Conservation (phyloP, 2,888 invertebrate species). For the Cephalotes varians region DNA sequence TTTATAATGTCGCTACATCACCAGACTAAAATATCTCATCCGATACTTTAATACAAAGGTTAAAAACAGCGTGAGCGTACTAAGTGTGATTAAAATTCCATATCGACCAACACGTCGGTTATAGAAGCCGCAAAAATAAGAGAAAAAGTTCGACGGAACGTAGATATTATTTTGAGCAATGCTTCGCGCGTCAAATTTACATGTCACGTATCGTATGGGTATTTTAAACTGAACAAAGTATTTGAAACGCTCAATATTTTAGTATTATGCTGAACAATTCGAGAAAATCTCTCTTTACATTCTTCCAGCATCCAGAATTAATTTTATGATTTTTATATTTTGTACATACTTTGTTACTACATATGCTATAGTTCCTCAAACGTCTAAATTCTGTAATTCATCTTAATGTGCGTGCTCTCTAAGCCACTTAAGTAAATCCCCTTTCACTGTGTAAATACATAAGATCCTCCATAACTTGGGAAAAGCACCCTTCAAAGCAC, state of each 20-base stretch:
- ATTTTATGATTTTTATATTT: neutral
- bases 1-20: neutral
- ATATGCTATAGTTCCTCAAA: neutral
- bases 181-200: constrained; percentile 11
- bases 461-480: constrained; percentile 13
- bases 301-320: neutral
- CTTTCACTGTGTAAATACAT: neutral
- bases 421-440: constrained; percentile 24
- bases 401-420: neutral
- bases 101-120: constrained; percentile 1
- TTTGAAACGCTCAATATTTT: neutral
- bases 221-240: constrained; percentile 13
- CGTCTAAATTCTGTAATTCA: neutral
- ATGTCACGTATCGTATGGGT: neutral
- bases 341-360: neutral
- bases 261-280: neutral
- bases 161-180: constrained; percentile 16
- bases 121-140: neutral
- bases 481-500: constrained; percentile 25
- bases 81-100: constrained; percentile 23
- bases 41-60: constrained; percentile 15
- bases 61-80: constrained; percentile 26
- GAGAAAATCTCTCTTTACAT: neutral
- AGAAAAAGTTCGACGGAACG: neutral
- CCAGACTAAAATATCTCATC: neutral